Conservation (phyloP, 2,888 invertebrate species). For the Epinotia brunnichana region DNA sequence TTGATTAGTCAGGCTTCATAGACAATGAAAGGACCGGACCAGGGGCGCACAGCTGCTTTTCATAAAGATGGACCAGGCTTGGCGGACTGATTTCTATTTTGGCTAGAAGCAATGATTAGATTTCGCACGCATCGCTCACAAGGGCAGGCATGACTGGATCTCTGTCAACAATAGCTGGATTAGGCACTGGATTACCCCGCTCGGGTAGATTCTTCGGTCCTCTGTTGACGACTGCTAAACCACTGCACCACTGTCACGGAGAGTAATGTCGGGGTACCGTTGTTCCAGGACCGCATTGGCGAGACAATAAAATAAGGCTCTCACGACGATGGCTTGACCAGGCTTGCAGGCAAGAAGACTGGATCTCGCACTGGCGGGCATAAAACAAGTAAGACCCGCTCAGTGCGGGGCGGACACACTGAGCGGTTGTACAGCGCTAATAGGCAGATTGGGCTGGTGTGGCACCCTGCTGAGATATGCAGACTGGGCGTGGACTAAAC, state of each 20-base stretch:
- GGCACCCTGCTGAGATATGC: background rate
- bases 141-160: background rate
- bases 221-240: background rate
- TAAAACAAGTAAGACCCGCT: background rate
- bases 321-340: background rate
- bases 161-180: conserved; percentile 11
- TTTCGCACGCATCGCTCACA: background rate
- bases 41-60: background rate
- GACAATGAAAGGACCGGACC: background rate
- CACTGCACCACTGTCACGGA: background rate
- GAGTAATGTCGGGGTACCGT: background rate
- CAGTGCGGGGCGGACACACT: background rate
- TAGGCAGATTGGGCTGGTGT: background rate
- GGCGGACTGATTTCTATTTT: background rate
- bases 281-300: background rate
- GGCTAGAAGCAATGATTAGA: background rate
- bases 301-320: background rate
- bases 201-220: background rate
- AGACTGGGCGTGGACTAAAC: background rate
- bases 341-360: background rate
- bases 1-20: background rate
- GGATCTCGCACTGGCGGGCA: background rate
- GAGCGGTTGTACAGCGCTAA: background rate
- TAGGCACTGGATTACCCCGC: background rate
- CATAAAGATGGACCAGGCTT: background rate